Percentiles rank a stretch among this genome's conserved stretches.
phyloP scores from a whole-genome alignment of 1,140 invertebrate species.

The Nephotettix cincticeps region DNA sequence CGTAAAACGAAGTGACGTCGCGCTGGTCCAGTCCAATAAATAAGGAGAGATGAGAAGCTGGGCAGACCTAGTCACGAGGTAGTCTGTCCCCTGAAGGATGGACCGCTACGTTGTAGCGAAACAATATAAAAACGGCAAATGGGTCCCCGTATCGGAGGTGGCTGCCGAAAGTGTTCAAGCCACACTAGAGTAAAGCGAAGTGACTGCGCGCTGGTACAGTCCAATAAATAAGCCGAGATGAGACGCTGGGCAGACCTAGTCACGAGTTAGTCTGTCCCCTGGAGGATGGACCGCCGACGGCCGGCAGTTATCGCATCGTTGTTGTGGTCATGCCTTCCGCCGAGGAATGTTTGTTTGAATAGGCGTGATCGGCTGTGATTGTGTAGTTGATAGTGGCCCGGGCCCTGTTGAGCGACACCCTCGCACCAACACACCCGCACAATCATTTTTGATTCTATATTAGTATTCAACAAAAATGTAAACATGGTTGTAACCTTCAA shows the following conservation, averaged over 20 bases:
- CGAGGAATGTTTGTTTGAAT: not conserved
- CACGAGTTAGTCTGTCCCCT: not conserved
- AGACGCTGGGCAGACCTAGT: not conserved
- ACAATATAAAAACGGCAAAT: too few species aligned
- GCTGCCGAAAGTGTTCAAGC: not conserved
- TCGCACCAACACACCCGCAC: not conserved
- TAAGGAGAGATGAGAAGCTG: not conserved
- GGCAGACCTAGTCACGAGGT: not conserved
- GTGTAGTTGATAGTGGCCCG: not conserved
- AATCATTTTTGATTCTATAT: too few species aligned
- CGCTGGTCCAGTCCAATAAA: conserved; percentile 16
- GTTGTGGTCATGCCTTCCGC: not conserved
- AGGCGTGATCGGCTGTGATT: not conserved
- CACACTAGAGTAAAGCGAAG: not conserved
- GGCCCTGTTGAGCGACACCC: not conserved
- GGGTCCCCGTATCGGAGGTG: too few species aligned
- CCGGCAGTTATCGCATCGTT: not conserved
- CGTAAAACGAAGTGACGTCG: not conserved
- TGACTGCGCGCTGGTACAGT: not conserved
- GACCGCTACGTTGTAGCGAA: too few species aligned
- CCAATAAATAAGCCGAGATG: conserved; percentile 15
- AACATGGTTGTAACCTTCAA: too few species aligned
- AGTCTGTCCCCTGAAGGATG: too few species aligned
- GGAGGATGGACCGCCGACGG: too few species aligned
- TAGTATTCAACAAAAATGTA: too few species aligned